Evolutionary conservation across 2,888 invertebrate species (phyloP).

Genomic region (Linnaemya tessellans): DNA sequence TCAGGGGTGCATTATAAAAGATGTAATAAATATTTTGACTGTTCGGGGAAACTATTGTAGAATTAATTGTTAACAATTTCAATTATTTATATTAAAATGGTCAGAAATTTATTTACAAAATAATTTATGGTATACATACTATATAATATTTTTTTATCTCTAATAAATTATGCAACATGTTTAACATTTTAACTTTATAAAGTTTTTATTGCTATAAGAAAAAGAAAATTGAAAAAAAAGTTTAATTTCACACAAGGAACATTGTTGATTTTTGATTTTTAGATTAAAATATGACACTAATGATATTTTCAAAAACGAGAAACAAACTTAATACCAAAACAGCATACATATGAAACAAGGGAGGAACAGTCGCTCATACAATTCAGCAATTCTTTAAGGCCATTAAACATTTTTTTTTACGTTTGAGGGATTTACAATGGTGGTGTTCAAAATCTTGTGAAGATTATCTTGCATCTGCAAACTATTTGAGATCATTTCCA

Average conservation of each 20-base stretch:
- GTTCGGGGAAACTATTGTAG: no score
- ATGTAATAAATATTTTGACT: no score
- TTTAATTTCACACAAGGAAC: conserved; percentile 42
- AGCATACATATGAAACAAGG: not conserved
- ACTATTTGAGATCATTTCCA: no score
- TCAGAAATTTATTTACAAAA: conserved; percentile 35
- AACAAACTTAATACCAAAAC: conserved; percentile 21
- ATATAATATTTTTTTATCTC: not conserved
- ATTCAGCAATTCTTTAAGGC: no score
- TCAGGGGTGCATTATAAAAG: no score
- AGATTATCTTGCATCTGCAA: no score
- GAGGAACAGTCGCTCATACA: not conserved
- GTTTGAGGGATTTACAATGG: no score
- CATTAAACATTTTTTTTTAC: no score
- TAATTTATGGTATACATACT: conserved; percentile 16
- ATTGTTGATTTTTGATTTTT: conserved; percentile 24
- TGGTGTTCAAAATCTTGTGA: no score
- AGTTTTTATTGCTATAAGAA: not conserved
- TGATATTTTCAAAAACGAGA: not conserved
- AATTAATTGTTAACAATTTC: conserved; percentile 17
- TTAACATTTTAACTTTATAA: not conserved
- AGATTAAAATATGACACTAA: not conserved
- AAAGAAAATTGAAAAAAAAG: not conserved
- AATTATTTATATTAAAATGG: conserved; percentile 11
- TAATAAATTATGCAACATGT: no score